Base-by-base conservation (phyloP, 2,797 vertebrate species). In the Tangara arthus region DNA sequence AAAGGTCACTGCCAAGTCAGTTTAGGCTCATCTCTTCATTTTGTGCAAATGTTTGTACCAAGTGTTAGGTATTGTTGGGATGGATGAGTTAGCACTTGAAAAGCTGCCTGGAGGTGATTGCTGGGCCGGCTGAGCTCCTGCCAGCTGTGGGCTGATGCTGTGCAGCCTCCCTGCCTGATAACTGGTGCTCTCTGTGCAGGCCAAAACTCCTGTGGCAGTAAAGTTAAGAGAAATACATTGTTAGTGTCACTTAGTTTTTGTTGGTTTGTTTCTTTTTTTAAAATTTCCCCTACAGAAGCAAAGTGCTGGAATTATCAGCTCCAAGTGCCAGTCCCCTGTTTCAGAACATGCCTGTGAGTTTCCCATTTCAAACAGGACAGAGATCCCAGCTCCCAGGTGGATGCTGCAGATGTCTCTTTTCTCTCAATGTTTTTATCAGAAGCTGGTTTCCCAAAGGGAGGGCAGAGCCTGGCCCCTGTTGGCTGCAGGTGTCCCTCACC, bases 91-190 rank as follows among this genome's bases (percentile, higher is more conserved):
- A 1, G 0, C 24, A 1, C n/a, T 57, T 46, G 52, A 47, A 20
- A 23, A 49, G 19, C 56, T 71, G 87, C 41, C 32, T 3, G 0
- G 12, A 18, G 24, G 65, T 0, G 0, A 1, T 28, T 22, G 68
- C 60, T 26, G 83, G 34, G 72, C 76, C 15, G 73, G 3, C 20
- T 11, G 22, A 9, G 56, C 24, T 89, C 9, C 41, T 69, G 50
- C 70, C 41, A 14, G 52, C 79, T 42, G 16, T 0, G 2, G 35
- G 61, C 3, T 5, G 0, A 11, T 5, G 3, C 52, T 24, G 27
- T 15, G 9, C 7, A 8, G 6, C 35, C 34, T 77, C 6, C 2
- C 68, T 32, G 32, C 52, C 52, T 4, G 1, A 0, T 5, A 14
- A 12, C 0, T 17, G 15, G 1, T 37, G 27, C 20, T 57, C 12